A percentile compares a stretch with the other conserved stretches of the same genome.
Evolutionary conservation across 2,888 invertebrate genomes (phyloP).

Genomic region (Aspidapion aeneum): DNA sequence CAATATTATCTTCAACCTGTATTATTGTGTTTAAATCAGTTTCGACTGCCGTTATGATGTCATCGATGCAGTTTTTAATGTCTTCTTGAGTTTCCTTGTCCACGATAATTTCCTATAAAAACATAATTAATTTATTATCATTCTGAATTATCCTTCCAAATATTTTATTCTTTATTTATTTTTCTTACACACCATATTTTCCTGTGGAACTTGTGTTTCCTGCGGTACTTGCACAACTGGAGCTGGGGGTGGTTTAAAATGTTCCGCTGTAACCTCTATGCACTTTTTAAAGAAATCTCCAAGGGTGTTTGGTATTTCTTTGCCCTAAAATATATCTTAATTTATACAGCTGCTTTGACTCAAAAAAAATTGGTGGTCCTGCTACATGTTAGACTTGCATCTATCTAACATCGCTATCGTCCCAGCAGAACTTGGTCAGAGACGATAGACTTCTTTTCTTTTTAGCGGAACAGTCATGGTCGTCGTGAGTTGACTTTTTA

Average conservation of each 20-base stretch:
- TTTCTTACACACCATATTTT: conserved; percentile 2
- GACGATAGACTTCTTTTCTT: no score
- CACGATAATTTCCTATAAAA: no score
- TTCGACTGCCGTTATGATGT: conserved; percentile 26
- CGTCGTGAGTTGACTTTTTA: no score
- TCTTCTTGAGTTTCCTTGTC: conserved; percentile 23
- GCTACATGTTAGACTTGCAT: no score
- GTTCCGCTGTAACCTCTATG: conserved; percentile 44
- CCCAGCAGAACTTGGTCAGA: no score
- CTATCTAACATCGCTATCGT: no score
- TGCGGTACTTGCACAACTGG: conserved; percentile 3
- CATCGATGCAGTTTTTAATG: conserved; percentile 26
- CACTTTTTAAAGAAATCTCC: conserved; percentile 59
- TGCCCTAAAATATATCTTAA: conserved; percentile 50
- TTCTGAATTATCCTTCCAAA: conserved; percentile 1
- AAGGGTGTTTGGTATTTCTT: conserved; percentile 57
- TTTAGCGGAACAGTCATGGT: no score
- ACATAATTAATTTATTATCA: not conserved
- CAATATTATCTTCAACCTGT: not conserved
- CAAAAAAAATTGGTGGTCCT: no score
- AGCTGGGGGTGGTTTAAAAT: conserved; percentile 8
- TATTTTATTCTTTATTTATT: no score
- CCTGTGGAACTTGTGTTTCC: not conserved
- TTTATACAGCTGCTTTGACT: not conserved
- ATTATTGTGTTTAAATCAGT: conserved; percentile 3